Evolutionary conservation across 2,797 vertebrate genomes (phyloP), one percentile per base, ranked within the genome.

Genomic region (Pipistrellus pipistrellus): DNA sequence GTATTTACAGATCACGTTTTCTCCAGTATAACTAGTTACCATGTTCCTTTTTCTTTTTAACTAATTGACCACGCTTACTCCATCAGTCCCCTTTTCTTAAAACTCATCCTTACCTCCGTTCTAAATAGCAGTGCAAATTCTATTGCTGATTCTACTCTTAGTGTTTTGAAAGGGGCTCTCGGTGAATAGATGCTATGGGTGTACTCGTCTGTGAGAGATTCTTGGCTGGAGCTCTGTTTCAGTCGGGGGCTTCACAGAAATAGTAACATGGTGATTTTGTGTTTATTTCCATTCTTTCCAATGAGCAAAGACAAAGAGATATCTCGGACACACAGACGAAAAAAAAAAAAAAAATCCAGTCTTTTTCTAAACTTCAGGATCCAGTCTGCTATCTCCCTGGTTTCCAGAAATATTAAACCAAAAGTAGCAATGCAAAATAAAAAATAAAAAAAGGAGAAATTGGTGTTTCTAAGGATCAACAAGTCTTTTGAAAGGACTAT

Each of bases 391-490:
- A 8, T 68, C 64, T 71, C 38, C 17, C 41, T 23, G 35, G 41
- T 93, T 85, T 88, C 30, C 48, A 91, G 85, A 93, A 93, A 84
- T 68, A 77, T n/a, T 90, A 94, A 94, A 18, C 82, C 38, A 69
- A 75, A 90, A 75, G 11, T 25, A 94, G n/a, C 51, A 88, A 68
- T 68, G 73, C n/a, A 85, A 30, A 78, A 38, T 71, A 66, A 0
- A 41, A 72, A 55, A 32, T 32, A 35, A 68, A 72, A 88, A 35
- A 72, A 27, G 51, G 23, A 57, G 1, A 72, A 92, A 27, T 23
- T 32, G 59, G 12, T 69, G 30, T 78, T 91, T 66, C 32, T 85
- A 46, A 78, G 59, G 55, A 96, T 96, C 97, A 96, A 97, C 96
- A 96, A 95, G 94, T 97, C 66, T 78, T 95, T 94, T 90, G 38